Evolutionary conservation across 1,140 invertebrate species (phyloP), one percentile per base, ranked within the genome.

Genomic region (Chelonus insularis): DNA sequence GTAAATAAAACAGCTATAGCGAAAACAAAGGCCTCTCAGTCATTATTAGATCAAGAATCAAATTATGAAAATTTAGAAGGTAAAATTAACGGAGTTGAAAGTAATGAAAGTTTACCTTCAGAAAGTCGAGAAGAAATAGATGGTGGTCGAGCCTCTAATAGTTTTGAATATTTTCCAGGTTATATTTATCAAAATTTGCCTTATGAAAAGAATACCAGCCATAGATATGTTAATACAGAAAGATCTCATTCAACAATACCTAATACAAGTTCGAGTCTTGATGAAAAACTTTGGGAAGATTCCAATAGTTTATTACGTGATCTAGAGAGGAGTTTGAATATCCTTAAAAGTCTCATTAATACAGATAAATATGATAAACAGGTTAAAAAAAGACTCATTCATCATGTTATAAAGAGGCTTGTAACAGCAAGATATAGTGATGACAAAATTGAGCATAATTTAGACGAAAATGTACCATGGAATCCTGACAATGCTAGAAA

Each of bases 151-250:
- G 79, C 77, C 1, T 66, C 64, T 0, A 82, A 84, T 47, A 84
- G 82, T 65, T 84, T 83, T 60, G 82, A 84, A 32, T 84, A 84
- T 65, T 77, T 84, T 39, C 81, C 82, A 5, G 80, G 81, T 3
- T 76, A 82, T 51, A 68, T 77, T 4, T 84, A 82, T 57, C 77
- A 83, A 56, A 80, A 79, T 29, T 70, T 11, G 72, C 68, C 0
- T 71, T 75, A 8, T 73, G 73, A 69, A 6, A 78, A 70, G 7
- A 70, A 70, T 0, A 76, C 73, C 36, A 74, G 67, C 1, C 72
- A 73, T 0, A 80, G 78, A 0, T 71, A 75, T 0, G 61, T 74
- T 0, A 74, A 77, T 7, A 80, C 78, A 0, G 68, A 64, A 1
- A 66, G 71, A 39, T 77, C 80, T 0, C 72, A 75, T 37, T 82